Evolutionary conservation across 1,140 invertebrate species (phyloP), one percentile per base, ranked within the genome.

Genomic region (Drosophila bipectinata): DNA sequence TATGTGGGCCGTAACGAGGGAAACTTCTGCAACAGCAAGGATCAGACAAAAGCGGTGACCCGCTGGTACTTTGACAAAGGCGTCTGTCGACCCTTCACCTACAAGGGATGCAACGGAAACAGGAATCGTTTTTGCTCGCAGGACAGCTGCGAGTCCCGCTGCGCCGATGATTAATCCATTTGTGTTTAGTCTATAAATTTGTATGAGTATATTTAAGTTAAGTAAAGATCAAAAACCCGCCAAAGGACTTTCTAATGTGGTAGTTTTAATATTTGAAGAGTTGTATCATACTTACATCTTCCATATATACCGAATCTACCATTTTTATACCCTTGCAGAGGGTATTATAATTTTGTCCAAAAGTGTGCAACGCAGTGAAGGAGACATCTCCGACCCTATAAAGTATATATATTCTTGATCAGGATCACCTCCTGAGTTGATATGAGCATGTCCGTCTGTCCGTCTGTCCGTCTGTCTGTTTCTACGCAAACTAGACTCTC

Each of bases 61-160:
- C 79, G 90, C 9, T 91, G 85, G 85, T 91, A 84, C n/a, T 79
- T 77, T 37, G 85, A 91, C 61, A 91, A 91, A 21, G 90, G 90
- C 8, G 14, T 47, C 24, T 91, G 90, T 54, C 73, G 66, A 4
- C 81, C 78, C 51, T 91, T 91, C 45, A 68, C 8, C 58, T 91
- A 91, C 67, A 81, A 77, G 10, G 90, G 90, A 9, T 91, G 90
- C 75, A 88, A 90, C 45, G 90, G 90, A n/a, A 91, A 91, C 61
- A 77, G 90, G 8, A 91, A 91, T 54, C 90, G 90, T 1, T 91
- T 91, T 56, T 91, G 90, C 72, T 69, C 82, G 14, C 75, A 82
- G 68, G 90, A 91, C 0, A 74, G 76, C 61, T 91, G 90, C 39
- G 74, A 82, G 12, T 37, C 69, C 6, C 85, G 90, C 4, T 91